Evolutionary conservation across 2,797 vertebrate genomes (phyloP), one percentile per base, ranked within the genome.

Genomic region (Pangasius sanitwongsei): DNA sequence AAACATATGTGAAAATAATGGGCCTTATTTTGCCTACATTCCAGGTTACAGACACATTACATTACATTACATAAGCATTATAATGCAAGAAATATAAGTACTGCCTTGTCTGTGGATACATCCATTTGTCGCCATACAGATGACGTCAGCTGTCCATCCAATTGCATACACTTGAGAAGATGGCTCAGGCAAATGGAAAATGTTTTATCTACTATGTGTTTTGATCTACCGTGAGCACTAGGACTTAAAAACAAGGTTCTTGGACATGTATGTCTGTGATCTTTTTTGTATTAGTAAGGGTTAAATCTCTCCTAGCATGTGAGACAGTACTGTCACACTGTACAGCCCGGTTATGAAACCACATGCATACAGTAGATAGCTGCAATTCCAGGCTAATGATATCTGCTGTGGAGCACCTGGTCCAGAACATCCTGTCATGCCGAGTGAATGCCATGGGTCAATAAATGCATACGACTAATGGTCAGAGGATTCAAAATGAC

Each of bases 251-350:
- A 53, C 75, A 78, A 12, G 18, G 16, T 81, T 81, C 78, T 28
- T 44, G 81, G 59, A 65, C 12, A n/a, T 63, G 23, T 63, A 12
- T 63, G 57, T 20, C 44, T 48, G 41, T 83, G 61, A 48, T 67
- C 41, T 18, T 84, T 84, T 57, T 85, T 85, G 44, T 85, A 50
- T 69, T 23, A 53, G 83, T 11, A 53, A 85, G 53, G 41, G 37
- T 28, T 31, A 53, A 69, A 53, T 50, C 6, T 84, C 28, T 48
- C 15, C 44, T 31, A 83, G 41, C n/a, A 53, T 53, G 65, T 55
- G 48, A 50, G 4, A 50, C 83, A 67, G 3, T 9, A 65, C 37
- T 50, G 41, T 67, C 20, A 70, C 65, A 55, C 65, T 67, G 41
- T 48, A n/a, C 61, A 65, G 37, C 81, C 25, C 63, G 37, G 37